phyloP scores from a whole-genome alignment of 1,140 invertebrate species.

The Choristoneura fumiferana region DNA sequence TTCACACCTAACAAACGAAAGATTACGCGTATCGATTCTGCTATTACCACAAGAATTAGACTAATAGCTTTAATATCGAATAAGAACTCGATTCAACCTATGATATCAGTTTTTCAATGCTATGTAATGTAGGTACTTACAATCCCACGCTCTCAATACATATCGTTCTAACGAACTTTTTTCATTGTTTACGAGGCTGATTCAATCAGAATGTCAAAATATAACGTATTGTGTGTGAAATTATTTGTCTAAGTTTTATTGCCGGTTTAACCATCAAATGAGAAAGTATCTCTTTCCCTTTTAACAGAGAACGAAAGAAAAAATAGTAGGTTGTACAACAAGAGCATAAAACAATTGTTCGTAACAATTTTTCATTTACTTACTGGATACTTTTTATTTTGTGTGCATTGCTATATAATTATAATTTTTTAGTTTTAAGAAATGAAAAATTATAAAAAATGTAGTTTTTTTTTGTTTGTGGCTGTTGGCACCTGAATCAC shows the following conservation, averaged over 20 bases:
- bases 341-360: too few species aligned
- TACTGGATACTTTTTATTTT: too few species aligned
- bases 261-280: neutral
- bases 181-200: neutral
- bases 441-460: too few species aligned
- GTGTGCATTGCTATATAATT: too few species aligned
- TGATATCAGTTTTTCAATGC: slow-evolving; percentile 7
- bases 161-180: neutral
- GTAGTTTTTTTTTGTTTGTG: too few species aligned
- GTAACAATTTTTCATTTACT: too few species aligned
- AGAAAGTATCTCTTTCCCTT: too few species aligned
- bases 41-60: slow-evolving; percentile 8
- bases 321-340: too few species aligned
- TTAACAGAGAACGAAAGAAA: too few species aligned
- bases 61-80: slow-evolving; percentile 6
- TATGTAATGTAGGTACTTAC: slow-evolving; percentile 1
- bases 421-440: too few species aligned
- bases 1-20: slow-evolving; percentile 5
- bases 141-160: slow-evolving; percentile 15
- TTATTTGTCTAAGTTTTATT: neutral
- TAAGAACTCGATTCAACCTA: neutral
- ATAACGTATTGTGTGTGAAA: slow-evolving; percentile 1
- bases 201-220: neutral
- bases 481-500: too few species aligned
- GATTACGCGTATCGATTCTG: neutral